phyloP scores from a whole-genome alignment of 2,888 invertebrate genomes.

The Masnerella sp. region DNA sequence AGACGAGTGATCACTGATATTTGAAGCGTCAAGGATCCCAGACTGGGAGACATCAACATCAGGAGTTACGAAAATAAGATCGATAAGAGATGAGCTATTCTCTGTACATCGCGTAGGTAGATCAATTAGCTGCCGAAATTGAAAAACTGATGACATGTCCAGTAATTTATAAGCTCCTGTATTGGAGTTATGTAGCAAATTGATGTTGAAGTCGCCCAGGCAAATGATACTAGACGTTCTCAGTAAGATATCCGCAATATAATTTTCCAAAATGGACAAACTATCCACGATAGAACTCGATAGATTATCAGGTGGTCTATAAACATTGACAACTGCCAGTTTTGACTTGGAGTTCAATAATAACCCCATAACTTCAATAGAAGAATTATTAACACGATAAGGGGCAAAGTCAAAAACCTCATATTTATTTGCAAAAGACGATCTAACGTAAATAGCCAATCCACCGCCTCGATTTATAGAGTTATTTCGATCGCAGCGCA shows the following conservation, averaged over 20 bases:
- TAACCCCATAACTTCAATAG: neutral
- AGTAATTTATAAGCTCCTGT: too few species aligned
- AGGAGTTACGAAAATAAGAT: neutral
- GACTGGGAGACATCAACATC: neutral
- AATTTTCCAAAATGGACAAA: slow-evolving; percentile 8
- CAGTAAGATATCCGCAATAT: neutral
- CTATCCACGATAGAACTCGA: neutral
- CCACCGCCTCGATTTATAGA: slow-evolving; percentile 2
- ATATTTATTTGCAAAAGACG: neutral
- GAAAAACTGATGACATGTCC: slow-evolving; percentile 10
- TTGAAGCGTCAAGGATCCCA: neutral
- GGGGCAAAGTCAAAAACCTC: neutral
- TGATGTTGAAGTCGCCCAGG: slow-evolving; percentile 16
- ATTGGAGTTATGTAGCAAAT: neutral
- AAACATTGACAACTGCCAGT: slow-evolving; percentile 2
- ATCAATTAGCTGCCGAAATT: slow-evolving; percentile 9
- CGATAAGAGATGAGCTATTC: neutral
- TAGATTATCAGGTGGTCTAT: neutral
- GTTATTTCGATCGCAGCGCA: neutral
- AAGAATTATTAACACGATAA: neutral
- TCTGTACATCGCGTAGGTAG: neutral
- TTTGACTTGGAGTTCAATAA: neutral
- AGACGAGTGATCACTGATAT: neutral
- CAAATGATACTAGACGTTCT: neutral
- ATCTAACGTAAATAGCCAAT: slow-evolving; percentile 3